Evolutionary conservation across 2,888 invertebrate genomes (phyloP), one percentile per base, ranked within the genome.

Genomic region (Nemotelus pantherinus): DNA sequence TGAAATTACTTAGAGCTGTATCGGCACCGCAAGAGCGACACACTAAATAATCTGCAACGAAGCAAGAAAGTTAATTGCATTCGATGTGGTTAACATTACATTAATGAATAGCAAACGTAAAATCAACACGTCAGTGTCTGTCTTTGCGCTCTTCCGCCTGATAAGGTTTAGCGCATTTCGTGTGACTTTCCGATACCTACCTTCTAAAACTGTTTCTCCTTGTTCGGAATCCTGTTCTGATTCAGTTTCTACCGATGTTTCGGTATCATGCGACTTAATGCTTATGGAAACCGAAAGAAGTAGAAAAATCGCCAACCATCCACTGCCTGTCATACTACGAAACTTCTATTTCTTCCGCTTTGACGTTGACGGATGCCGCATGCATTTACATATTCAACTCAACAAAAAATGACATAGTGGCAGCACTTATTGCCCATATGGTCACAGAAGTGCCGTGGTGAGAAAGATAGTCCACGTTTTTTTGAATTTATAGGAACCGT

Each of bases 21-120:
- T 91, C 90, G 81, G 88, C 88, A 39, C 91, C 91, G 83, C 91
- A 91, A 83, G 88, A 87, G 45, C 90, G 89, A 83, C 91, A 91
- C 48, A 91, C 83, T 71, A 91, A 84, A 81, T 88, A 84, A 85
- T 91, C 90, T 89, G 85, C 3, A 74, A 68, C 5, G 5, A 3
- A 41, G 39, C 63, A 41, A 70, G 25, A 39, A 25, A 50, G 68
- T 2, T 7, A n/a, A 9, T 44, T 5, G 1, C 6, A 2, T 47
- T 2, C 3, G 25, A 57, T 10, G 3, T 9, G 4, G 2, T 57
- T 10, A 4, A 57, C 57, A 10, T 25, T 9, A 57, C 3, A 57
- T 9, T 10, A 57, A 57, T 10, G 63, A 63, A 3, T 10, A 41
- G 5, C 39, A 2, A 25, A 43, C 63, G 43, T 43, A 4, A 39